These are phyloP conservation scores for Luperina testacea DNA, from an alignment of 2,888 invertebrate genomes.

Conservation along the genomic window DNA sequence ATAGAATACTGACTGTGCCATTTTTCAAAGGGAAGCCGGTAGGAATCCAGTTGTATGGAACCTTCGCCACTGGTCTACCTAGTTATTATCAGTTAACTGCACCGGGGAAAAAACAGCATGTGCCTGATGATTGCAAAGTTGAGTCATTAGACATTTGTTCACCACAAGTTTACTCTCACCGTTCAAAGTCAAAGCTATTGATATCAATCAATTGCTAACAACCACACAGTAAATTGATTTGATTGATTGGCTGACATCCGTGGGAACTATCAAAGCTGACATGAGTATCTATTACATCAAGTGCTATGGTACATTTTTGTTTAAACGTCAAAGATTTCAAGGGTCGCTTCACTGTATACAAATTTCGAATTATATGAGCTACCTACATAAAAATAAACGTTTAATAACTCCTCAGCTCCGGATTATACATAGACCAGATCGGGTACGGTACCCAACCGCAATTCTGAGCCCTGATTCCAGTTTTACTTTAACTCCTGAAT, in stretches of 20 bases:
- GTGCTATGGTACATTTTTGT: neutral
- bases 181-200: slow-evolving; percentile 41
- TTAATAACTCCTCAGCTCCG: too few species aligned
- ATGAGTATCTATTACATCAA: neutral
- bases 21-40: too few species aligned
- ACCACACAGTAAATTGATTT: slow-evolving; percentile 16
- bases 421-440: too few species aligned
- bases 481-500: neutral
- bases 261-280: slow-evolving; percentile 20
- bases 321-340: neutral
- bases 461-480: neutral
- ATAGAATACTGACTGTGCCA: too few species aligned
- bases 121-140: slow-evolving; percentile 22
- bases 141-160: slow-evolving; percentile 44
- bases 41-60: too few species aligned
- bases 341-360: neutral
- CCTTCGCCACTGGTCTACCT: neutral
- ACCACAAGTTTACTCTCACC: slow-evolving; percentile 34
- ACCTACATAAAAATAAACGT: too few species aligned
- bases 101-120: slow-evolving; percentile 24
- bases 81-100: neutral
- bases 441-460: too few species aligned
- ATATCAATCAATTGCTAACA: slow-evolving; percentile 19
- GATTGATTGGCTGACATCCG: slow-evolving; percentile 20
- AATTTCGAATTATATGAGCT: neutral